Percentiles rank a stretch among this genome's conserved stretches.
Evolutionary conservation across 2,888 invertebrate species (phyloP).

Genomic region (Branchinecta sandiegonensis): DNA sequence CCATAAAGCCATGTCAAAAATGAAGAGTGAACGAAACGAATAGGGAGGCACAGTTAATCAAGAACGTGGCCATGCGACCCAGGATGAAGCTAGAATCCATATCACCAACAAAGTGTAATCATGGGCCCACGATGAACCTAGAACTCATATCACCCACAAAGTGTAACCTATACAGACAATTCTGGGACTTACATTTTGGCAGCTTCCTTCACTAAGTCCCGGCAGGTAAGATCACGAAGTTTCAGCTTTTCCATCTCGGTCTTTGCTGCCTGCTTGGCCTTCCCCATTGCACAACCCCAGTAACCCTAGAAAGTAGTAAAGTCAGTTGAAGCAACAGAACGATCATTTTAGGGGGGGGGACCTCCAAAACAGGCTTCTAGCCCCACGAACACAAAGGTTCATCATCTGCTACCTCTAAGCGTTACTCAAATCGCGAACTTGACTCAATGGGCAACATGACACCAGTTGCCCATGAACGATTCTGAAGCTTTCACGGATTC

Average conservation of each 20-base stretch:
- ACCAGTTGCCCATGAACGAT: too few relatives aligned
- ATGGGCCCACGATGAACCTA: constrained; percentile 10
- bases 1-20: too few relatives aligned
- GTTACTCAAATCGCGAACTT: too few relatives aligned
- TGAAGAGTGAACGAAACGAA: too few relatives aligned
- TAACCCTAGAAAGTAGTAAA: constrained; percentile 53
- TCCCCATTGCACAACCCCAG: constrained; percentile 92
- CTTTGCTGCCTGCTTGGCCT: constrained; percentile 96
- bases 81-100: neutral
- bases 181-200: constrained; percentile 60
- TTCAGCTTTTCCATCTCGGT: constrained; percentile 98
- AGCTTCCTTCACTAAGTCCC: constrained; percentile 80
- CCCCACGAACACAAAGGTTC: too few relatives aligned
- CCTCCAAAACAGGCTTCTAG: too few relatives aligned
- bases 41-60: too few relatives aligned
- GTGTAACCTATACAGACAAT: neutral
- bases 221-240: constrained; percentile 62
- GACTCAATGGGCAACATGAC: too few relatives aligned
- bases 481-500: too few relatives aligned
- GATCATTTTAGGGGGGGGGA: too few relatives aligned
- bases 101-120: constrained; percentile 1
- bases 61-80: neutral
- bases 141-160: constrained; percentile 1
- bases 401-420: too few relatives aligned
- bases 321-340: too few relatives aligned